Evolutionary conservation across 2,888 invertebrate species (phyloP).

Genomic region (Sarcophaga rosellei): DNA sequence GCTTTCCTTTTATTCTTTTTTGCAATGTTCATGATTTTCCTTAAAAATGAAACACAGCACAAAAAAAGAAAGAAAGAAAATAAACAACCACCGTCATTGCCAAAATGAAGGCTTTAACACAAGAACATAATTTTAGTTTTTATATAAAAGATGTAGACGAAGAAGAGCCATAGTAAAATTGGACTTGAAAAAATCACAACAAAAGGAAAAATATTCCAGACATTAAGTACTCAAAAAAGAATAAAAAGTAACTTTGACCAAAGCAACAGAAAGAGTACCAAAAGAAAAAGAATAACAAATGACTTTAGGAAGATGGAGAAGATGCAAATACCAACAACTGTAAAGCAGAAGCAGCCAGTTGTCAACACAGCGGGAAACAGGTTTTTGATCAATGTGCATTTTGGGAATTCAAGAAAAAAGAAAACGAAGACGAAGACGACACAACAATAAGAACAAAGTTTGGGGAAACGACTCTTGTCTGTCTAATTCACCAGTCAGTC

Average conservation of each 20-base stretch:
- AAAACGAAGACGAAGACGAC: neutral
- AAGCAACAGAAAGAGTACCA: conserved; percentile 21
- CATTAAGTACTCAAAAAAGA: conserved; percentile 37
- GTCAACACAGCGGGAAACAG: conserved; percentile 70
- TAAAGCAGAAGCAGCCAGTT: conserved; percentile 64
- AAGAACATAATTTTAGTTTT: neutral
- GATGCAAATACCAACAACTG: conserved; percentile 28
- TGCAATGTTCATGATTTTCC: conserved; percentile 46
- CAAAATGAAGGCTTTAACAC: conserved; percentile 2
- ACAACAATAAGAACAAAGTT: conserved; percentile 25
- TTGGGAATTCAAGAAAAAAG: conserved; percentile 48
- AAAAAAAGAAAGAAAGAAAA: conserved; percentile 21
- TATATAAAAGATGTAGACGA: neutral
- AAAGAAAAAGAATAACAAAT: conserved; percentile 15
- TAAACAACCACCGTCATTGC: conserved; percentile 53
- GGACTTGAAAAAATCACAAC: conserved; percentile 32
- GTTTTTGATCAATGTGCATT: conserved; percentile 70
- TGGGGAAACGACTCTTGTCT: conserved; percentile 19
- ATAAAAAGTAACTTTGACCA: conserved; percentile 29
- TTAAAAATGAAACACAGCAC: conserved; percentile 27
- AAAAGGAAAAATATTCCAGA: conserved; percentile 17
- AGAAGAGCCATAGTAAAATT: neutral
- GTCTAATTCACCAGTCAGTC: neutral
- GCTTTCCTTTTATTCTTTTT: conserved; percentile 54
- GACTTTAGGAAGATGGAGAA: neutral